Percentiles rank a stretch among this genome's conserved stretches.
Conservation (phyloP, 2,113 vertebrate species). For the Hyperoodon ampullatus region DNA sequence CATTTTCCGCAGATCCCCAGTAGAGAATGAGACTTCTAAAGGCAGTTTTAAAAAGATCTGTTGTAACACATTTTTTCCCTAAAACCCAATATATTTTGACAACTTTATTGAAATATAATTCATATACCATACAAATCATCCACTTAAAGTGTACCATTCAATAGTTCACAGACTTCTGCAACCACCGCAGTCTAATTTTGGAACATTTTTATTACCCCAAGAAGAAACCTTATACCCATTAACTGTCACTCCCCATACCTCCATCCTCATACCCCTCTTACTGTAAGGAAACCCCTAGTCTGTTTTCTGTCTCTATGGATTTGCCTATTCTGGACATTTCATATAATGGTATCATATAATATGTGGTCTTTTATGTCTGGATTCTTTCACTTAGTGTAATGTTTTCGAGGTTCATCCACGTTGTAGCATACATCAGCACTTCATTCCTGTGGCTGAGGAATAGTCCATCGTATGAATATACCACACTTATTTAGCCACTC, state of each 20-base stretch:
- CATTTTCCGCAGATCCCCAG: neutral
- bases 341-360: neutral
- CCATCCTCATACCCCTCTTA: neutral
- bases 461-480: neutral
- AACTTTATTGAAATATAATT: neutral
- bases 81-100: neutral
- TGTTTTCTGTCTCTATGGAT: neutral
- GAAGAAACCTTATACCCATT: neutral
- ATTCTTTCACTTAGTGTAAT: neutral
- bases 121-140: neutral
- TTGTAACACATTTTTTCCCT: neutral
- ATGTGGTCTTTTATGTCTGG: neutral
- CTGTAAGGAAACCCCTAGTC: neutral
- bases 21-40: neutral
- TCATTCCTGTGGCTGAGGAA: neutral
- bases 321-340: neutral
- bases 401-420: neutral
- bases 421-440: neutral
- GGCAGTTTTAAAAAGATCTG: neutral
- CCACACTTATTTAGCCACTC: neutral
- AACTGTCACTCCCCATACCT: neutral
- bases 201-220: neutral
- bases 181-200: neutral
- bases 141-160: neutral
- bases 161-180: neutral